These are phyloP conservation scores for Athetis lepigone DNA, from an alignment of 2,888 invertebrate species.

Conservation along the genomic window DNA sequence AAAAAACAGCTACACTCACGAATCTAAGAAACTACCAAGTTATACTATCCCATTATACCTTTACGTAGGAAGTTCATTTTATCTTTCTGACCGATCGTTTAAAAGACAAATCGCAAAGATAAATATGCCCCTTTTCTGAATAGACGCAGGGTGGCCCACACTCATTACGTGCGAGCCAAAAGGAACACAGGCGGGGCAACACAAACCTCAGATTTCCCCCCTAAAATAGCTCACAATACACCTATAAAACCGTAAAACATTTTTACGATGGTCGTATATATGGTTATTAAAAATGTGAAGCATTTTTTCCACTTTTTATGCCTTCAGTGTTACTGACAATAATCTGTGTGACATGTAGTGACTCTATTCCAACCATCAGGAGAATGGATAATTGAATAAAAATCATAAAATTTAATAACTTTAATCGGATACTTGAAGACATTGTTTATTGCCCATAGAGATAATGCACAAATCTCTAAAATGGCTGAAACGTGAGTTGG, in stretches of 20 bases:
- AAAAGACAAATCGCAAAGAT: conserved; percentile 47
- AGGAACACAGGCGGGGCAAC: conserved; percentile 4
- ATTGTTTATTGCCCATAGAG: conserved; percentile 3
- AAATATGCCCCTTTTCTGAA: conserved; percentile 36
- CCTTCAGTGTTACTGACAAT: conserved; percentile 17
- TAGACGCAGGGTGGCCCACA: conserved; percentile 24
- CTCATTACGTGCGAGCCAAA: conserved; percentile 39
- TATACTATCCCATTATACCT: not conserved
- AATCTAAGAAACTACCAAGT: conserved; percentile 1
- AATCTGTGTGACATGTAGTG: conserved; percentile 1
- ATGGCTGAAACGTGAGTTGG: conserved; percentile 27
- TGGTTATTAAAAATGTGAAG: conserved; percentile 46
- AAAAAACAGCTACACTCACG: conserved; percentile 7
- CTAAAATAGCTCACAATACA: conserved; percentile 47
- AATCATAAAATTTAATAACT: conserved; percentile 35
- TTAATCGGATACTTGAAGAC: conserved; percentile 23
- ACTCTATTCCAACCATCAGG: conserved; percentile 4
- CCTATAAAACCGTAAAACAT: conserved; percentile 38
- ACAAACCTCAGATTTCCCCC: conserved; percentile 30
- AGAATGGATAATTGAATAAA: not conserved
- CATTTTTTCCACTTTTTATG: conserved; percentile 18
- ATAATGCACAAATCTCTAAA: conserved; percentile 28
- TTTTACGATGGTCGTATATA: conserved; percentile 50
- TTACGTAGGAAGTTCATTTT: no score
- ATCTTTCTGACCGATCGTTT: conserved; percentile 27